Evolutionary conservation across 2,888 invertebrate genomes (phyloP), one percentile per base, ranked within the genome.

Genomic region (Leptothorax acervorum): DNA sequence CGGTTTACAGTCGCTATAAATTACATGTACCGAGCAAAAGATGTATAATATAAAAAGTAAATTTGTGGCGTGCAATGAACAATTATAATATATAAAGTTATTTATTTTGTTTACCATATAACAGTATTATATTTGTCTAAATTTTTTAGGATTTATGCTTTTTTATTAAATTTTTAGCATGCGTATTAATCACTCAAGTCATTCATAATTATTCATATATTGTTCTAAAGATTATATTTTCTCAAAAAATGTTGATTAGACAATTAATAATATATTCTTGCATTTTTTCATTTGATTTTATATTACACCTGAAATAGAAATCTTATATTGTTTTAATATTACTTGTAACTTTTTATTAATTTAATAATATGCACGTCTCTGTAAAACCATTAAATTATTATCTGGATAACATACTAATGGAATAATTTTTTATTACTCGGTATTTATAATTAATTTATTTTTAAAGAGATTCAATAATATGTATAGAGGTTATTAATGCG

Each of bases 1-100:
- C 90, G 71, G 76, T 88, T 92, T 93, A 92, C 93, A 70, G 28
- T 45, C 57, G 23, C 71, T n/a, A 18, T 23, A 57, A 39, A 28
- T 51, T 48, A 60, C n/a, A 1, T 39, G 12, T 51, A 18, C 15
- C 12, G n/a, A 28, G 9, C 45, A n/a, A 60, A 28, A 12, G 42
- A 11, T 55, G 4, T 15, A 8, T 31, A 23, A 48, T 31, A 51
- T 68, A 18, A 28, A 86, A 83, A 5, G 23, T 39, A 51, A 31
- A 71, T 79, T 35, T 6, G 15, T 28, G 5, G 0, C 4, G 11
- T 8, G 0, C 15, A 15, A 31, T 31, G 3, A 66, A 76, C 18
- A 4, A 45, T 68, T 70, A 57, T 15, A 11, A 51, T 6, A 39
- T 53, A 28, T 66, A 35, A 51, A 39, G 51, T 51, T 15, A 23